Percentiles rank a stretch among this genome's conserved stretches.
These are phyloP conservation scores for Dicrurus megarhynchus DNA, from an alignment of 2,113 vertebrate species.

Conservation along the genomic window DNA sequence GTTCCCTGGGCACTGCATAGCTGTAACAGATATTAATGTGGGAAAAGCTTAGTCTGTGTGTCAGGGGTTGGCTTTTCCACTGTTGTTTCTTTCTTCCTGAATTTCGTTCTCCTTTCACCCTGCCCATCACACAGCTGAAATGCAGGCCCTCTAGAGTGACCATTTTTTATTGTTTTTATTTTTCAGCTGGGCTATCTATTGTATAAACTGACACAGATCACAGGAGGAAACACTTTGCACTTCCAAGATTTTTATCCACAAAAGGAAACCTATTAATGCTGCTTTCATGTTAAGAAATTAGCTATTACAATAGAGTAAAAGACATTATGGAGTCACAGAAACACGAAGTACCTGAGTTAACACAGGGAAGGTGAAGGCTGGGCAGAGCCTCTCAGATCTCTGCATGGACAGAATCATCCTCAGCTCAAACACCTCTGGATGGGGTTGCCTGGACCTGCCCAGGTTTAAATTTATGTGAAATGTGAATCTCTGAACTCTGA, in stretches of 20 bases:
- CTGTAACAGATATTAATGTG: background rate
- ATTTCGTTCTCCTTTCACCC: background rate
- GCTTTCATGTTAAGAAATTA: background rate
- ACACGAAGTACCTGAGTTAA: background rate
- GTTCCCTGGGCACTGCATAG: background rate
- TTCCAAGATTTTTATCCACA: background rate
- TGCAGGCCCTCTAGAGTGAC: background rate
- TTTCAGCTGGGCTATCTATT: background rate
- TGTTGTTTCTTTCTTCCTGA: background rate
- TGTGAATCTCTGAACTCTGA: background rate
- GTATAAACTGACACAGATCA: background rate
- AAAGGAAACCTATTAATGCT: background rate
- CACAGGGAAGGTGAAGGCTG: background rate
- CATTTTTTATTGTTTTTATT: background rate
- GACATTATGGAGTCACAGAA: background rate
- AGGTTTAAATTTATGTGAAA: background rate
- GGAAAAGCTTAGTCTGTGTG: background rate
- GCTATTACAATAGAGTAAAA: background rate
- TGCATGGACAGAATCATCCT: background rate
- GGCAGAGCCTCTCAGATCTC: background rate
- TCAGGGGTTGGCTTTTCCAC: background rate
- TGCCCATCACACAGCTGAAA: background rate
- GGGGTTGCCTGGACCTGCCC: background rate
- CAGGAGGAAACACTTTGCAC: background rate
- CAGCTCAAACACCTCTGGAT: background rate